Conservation (phyloP, 2,113 vertebrate species). For the Eclectus roratus region DNA sequence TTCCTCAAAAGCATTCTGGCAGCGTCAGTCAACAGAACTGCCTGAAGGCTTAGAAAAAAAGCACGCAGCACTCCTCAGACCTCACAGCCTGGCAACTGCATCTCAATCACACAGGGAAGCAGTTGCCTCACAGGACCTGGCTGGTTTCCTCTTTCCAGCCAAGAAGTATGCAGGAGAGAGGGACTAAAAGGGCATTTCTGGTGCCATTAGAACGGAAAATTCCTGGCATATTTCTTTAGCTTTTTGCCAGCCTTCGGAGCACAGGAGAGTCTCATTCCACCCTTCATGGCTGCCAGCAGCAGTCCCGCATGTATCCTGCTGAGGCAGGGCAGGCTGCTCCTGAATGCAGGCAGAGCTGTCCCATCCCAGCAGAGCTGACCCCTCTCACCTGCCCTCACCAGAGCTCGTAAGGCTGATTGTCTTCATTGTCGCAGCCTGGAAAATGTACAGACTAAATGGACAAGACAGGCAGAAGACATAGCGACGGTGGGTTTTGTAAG, state of each 20-base stretch:
- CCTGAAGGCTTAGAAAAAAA: slow-evolving; percentile 30
- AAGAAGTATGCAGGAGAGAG: not conserved
- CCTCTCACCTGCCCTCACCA: not conserved
- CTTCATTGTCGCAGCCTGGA: not conserved
- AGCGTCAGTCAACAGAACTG: slow-evolving; percentile 33
- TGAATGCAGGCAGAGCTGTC: rapidly evolving
- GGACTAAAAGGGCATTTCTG: not conserved
- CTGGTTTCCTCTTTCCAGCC: not conserved
- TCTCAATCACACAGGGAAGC: not conserved
- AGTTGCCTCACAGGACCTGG: rapidly evolving
- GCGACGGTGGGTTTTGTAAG: not conserved
- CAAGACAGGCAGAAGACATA: not conserved
- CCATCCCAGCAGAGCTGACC: no score
- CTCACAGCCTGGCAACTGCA: not conserved
- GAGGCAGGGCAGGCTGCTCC: not conserved
- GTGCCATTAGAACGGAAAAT: not conserved
- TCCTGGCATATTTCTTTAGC: not conserved
- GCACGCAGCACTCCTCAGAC: not conserved
- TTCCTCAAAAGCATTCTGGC: slow-evolving; percentile 40
- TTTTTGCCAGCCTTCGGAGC: not conserved
- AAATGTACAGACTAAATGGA: not conserved
- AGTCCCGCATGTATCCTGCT: no score
- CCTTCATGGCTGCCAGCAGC: not conserved
- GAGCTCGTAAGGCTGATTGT: not conserved
- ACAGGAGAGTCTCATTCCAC: not conserved